A percentile compares a stretch with the other conserved stretches of the same genome.
Evolutionary conservation across 2,888 invertebrate species (phyloP).

Genomic region (Silvanus unidentatus): DNA sequence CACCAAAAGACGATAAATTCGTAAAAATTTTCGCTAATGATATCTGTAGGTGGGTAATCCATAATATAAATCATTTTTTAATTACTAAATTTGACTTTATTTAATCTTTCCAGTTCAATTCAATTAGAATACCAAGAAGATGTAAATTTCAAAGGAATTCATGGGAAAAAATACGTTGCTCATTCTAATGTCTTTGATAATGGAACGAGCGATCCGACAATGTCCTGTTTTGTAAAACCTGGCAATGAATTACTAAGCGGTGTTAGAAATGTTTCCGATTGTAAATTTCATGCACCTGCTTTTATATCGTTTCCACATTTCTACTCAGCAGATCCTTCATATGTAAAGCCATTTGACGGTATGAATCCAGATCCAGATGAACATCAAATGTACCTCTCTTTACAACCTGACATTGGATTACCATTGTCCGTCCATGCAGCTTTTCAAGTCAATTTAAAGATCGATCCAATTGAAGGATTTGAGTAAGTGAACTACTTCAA

Average conservation of each 20-base stretch:
- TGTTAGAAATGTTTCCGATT: conserved; percentile 65
- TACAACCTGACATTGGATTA: conserved; percentile 74
- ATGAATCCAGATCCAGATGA: conserved; percentile 57
- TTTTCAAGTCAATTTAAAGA: conserved; percentile 69
- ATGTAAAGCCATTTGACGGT: conserved; percentile 58
- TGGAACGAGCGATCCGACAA: conserved; percentile 53
- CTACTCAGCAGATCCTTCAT: conserved; percentile 63
- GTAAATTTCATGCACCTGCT: conserved; percentile 72
- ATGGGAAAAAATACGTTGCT: conserved; percentile 53
- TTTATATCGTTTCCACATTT: conserved; percentile 81
- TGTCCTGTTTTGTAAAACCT: conserved; percentile 59
- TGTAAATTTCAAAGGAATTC: conserved; percentile 47
- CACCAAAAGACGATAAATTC: conserved; percentile 52
- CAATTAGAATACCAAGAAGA: conserved; percentile 38
- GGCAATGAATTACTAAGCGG: conserved; percentile 50
- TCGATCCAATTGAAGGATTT: conserved; percentile 50
- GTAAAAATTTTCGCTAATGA: conserved; percentile 69
- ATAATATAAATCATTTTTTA: conserved; percentile 1
- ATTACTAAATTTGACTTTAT: too few relatives aligned
- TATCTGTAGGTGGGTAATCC: conserved; percentile 56
- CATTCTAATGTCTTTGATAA: conserved; percentile 68
- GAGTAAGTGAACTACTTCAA: conserved; percentile 47
- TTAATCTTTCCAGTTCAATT: conserved; percentile 40
- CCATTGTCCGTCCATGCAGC: conserved; percentile 69
- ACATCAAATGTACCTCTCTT: conserved; percentile 60